Base-by-base conservation (phyloP, 2,888 invertebrate species). In the Malachius bipustulatus region DNA sequence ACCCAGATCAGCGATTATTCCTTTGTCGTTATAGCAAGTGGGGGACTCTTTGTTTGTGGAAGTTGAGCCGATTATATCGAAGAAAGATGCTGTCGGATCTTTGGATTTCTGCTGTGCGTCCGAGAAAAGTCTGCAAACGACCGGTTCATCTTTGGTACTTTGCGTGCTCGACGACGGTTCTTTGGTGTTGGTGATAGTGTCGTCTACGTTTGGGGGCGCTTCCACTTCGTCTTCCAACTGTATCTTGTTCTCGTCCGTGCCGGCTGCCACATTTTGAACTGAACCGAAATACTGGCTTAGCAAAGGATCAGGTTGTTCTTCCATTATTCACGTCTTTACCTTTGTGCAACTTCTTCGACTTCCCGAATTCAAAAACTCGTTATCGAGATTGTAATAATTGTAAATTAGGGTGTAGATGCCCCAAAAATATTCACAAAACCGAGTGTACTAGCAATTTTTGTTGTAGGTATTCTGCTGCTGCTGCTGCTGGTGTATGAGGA, bases 201-300 rank as follows among this genome's bases (percentile, higher is more conserved):
- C 47, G 16, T 41, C 46, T 32, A 53, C 43, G 45, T 51, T 49
- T 29, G 40, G 47, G 13, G 52, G 48, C 26, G 54, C 45, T 34
- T 55, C 52, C 4, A 56, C 42, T 31, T 50, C 51, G 26, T 52
- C 40, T 9, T 49, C 38, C 35, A 54, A 46, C 36, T 55, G 51
- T 27, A 45, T 42, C 34, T 50, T 40, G 32, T 48, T 47, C 15
- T 47, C 43, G 27, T 47, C 42, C 12, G 39, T 47, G 26, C 38
- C 46, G 11, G 28, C 6, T 19, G 24, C 6, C 24, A 8, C 24
- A 8, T 13, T 15, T 32, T 27, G 16, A 4, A 16, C 14, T 10
- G 27, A 24, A 9, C 65, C 67, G 53, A 73, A 73, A 58, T 73
- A 73, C 54, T 71, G 69, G 55, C 69, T 71, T 45, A 72, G 57